A percentile compares a stretch with the other conserved stretches of the same genome.
Evolutionary conservation across 1,140 invertebrate genomes (phyloP).

Genomic region (Nylanderia fulva): DNA sequence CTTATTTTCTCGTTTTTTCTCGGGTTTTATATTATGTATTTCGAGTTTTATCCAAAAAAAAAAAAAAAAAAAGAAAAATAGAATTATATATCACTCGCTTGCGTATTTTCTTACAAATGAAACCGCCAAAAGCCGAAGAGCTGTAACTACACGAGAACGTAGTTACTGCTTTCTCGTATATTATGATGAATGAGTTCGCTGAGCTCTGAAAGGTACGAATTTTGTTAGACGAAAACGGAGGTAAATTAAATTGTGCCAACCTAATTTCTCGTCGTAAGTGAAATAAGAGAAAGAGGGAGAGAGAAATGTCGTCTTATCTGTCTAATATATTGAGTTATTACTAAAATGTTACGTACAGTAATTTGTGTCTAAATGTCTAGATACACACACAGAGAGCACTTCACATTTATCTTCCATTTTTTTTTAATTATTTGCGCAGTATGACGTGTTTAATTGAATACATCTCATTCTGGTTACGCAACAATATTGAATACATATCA

Average conservation of each 20-base stretch:
- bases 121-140: not conserved
- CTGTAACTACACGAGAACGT: slow-evolving; percentile 22
- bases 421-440: not conserved
- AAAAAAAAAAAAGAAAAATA: too few species aligned
- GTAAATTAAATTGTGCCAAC: slow-evolving; percentile 35
- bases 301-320: slow-evolving; percentile 12
- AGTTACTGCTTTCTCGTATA: slow-evolving; percentile 10
- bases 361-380: slow-evolving; percentile 14
- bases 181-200: slow-evolving; percentile 24
- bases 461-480: too few species aligned
- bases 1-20: not conserved
- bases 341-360: slow-evolving; percentile 4
- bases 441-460: not conserved
- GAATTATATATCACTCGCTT: not conserved
- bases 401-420: not conserved
- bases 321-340: slow-evolving; percentile 41
- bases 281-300: slow-evolving; percentile 12
- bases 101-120: slow-evolving; percentile 4
- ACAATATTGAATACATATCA: too few species aligned
- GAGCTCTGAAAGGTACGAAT: slow-evolving; percentile 23
- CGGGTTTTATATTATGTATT: not conserved
- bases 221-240: slow-evolving; percentile 8
- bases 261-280: slow-evolving; percentile 29
- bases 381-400: too few species aligned
- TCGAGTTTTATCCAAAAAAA: too few species aligned